A percentile compares a stretch with the other conserved stretches of the same genome.
Evolutionary conservation across 2,797 vertebrate genomes (phyloP).

Genomic region (Aphelocoma californica): DNA sequence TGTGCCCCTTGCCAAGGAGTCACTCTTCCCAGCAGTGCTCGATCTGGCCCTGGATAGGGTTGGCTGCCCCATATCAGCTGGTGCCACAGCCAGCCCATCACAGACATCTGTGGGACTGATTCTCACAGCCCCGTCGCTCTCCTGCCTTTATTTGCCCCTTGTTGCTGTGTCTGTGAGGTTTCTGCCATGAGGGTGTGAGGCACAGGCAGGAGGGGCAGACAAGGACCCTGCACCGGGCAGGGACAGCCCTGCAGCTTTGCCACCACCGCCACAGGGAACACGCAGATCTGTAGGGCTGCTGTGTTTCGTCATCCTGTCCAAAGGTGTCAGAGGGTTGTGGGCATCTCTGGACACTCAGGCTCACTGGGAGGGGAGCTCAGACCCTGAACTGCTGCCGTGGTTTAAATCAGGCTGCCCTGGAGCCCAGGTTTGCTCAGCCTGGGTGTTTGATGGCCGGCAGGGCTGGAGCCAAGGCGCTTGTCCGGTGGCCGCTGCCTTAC

Average conservation of each 20-base stretch:
- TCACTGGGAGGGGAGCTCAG: background rate
- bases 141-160: background rate
- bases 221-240: accelerated
- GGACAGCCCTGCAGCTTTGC: background rate
- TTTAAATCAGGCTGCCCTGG: background rate
- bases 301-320: background rate
- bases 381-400: background rate
- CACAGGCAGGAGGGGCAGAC: background rate
- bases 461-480: background rate
- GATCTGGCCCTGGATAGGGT: accelerated
- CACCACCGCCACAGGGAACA: background rate
- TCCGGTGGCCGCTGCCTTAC: background rate
- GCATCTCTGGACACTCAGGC: background rate
- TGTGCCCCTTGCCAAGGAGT: background rate
- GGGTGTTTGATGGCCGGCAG: too few relatives aligned
- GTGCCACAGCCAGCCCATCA: background rate
- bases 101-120: accelerated
- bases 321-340: background rate
- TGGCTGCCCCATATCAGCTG: background rate
- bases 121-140: background rate
- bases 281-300: accelerated
- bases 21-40: accelerated
- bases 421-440: background rate
- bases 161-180: background rate
- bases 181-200: background rate